Percentiles rank a stretch among this genome's conserved stretches.
Evolutionary conservation across 2,113 vertebrate genomes (phyloP).

Genomic region (Puntigrus tetrazona): DNA sequence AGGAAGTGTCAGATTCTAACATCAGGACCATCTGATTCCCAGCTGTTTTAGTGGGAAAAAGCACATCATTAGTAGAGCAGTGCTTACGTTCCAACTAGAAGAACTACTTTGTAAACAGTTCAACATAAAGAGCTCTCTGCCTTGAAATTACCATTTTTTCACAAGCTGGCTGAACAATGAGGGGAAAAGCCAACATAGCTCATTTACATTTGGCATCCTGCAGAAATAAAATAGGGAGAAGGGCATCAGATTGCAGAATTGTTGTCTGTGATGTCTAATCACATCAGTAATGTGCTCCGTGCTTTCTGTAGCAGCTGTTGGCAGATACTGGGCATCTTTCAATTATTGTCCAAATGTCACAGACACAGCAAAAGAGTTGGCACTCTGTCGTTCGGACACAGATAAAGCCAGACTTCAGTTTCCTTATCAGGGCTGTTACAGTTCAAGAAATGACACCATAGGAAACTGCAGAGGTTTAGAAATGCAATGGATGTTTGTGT

Average conservation of each 20-base stretch:
- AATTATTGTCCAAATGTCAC: conserved; percentile 55
- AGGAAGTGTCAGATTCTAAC: conserved; percentile 44
- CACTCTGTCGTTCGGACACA: neutral
- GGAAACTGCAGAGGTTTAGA: conserved; percentile 13
- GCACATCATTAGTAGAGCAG: neutral
- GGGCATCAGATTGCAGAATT: conserved; percentile 29
- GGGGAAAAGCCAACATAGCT: neutral
- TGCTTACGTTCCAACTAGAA: neutral
- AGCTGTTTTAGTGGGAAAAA: conserved; percentile 28
- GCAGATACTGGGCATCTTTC: conserved; percentile 25
- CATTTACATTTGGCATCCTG: neutral
- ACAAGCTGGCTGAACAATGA: neutral
- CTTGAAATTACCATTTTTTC: neutral
- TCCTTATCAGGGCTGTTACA: conserved; percentile 43
- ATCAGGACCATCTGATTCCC: conserved; percentile 18
- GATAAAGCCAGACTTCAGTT: conserved; percentile 43
- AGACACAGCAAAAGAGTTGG: neutral
- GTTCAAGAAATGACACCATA: conserved; percentile 15
- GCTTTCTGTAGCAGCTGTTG: conserved; percentile 41
- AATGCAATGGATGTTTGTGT: neutral
- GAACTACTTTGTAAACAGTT: neutral
- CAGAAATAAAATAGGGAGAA: conserved; percentile 15
- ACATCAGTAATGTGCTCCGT: conserved; percentile 13
- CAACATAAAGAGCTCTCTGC: neutral
- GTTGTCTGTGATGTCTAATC: neutral